Percentiles rank a stretch among this genome's conserved stretches.
These are phyloP conservation scores for Reticulitermes lucifugus DNA, from an alignment of 2,888 invertebrate species.

Conservation along the genomic window DNA sequence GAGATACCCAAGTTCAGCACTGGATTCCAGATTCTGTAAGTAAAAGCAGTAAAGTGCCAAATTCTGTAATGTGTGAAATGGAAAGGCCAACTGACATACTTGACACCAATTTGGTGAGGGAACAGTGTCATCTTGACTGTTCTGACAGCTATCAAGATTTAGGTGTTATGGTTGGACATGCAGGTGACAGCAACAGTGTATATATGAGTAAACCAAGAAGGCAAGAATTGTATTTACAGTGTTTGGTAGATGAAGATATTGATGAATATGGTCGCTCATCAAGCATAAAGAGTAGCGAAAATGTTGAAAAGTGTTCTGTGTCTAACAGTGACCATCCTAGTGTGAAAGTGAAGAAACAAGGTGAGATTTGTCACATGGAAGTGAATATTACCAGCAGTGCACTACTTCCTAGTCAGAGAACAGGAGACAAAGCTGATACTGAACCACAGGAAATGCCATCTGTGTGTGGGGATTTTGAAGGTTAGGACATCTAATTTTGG, in stretches of 20 bases:
- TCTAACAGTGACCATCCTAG: neutral
- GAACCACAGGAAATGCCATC: no score
- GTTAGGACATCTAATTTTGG: no score
- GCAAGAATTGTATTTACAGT: slow-evolving; percentile 5
- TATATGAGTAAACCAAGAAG: neutral
- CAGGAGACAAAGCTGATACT: no score
- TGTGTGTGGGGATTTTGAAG: no score
- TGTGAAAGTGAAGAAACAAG: neutral
- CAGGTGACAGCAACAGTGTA: neutral
- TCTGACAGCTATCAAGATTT: neutral
- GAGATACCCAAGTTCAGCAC: slow-evolving; percentile 58
- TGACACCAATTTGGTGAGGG: slow-evolving; percentile 33
- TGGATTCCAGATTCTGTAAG: slow-evolving; percentile 57
- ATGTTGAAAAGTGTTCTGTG: neutral
- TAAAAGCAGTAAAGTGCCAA: neutral
- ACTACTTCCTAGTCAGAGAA: no score
- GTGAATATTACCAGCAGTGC: no score
- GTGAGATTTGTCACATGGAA: neutral
- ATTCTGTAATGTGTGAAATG: slow-evolving; percentile 14
- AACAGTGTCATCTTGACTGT: slow-evolving; percentile 44
- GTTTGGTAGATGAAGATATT: slow-evolving; percentile 14
- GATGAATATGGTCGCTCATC: neutral
- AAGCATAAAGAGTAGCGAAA: neutral
- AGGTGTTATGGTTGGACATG: neutral
- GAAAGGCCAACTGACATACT: slow-evolving; percentile 44